Base-by-base conservation (phyloP, 2,888 invertebrate genomes). In the Archips crataeganus region DNA sequence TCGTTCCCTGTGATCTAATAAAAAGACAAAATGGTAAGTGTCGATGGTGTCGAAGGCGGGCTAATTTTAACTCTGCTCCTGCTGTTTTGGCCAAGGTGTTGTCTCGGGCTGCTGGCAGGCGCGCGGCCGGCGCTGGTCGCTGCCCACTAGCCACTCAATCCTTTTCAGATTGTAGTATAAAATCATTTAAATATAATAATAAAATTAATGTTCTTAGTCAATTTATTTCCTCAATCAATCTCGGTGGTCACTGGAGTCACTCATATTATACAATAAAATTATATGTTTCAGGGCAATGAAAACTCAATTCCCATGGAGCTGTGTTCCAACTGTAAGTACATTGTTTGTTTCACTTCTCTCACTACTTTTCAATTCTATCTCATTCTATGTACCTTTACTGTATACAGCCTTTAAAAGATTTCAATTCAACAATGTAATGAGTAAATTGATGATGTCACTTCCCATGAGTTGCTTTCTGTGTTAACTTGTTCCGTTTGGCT, bases 301-400 rank as follows among this genome's bases (percentile, higher is more conserved):
- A 97, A 97, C 90, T 98, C 98, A 83, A 96, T 99, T 90, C 98
- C 98, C 83, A 98, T 99, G 98, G 99, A 99, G 96, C 97, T 99
- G 85, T 98, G 98, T 96, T 98, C 98, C 90, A 98, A 98, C 91
- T 98, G 98, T 98, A 95, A 97, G 98, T 97, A 92, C 85, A 65
- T 62, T 75, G 74, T 75, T 80, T 76, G 76, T 63, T 63, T 70
- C 72, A 72, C 69, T 64, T 69, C 70, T 63, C 42, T 74, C 63
- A 73, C 73, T 76, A 75, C 66, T 77, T 74, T 78, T 78, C 76
- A 80, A 76, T 75, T 79, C 78, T 80, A 69, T 78, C 59, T 71
- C 74, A 75, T 74, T 49, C 54, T 45, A 74, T 70, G 71, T 71
- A 67, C 70, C 67, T 51, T 62, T 47, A 67, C 64, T 71, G 63